Base-by-base conservation (phyloP, 1,140 invertebrate genomes). In the Alviniconcha marisindica region DNA sequence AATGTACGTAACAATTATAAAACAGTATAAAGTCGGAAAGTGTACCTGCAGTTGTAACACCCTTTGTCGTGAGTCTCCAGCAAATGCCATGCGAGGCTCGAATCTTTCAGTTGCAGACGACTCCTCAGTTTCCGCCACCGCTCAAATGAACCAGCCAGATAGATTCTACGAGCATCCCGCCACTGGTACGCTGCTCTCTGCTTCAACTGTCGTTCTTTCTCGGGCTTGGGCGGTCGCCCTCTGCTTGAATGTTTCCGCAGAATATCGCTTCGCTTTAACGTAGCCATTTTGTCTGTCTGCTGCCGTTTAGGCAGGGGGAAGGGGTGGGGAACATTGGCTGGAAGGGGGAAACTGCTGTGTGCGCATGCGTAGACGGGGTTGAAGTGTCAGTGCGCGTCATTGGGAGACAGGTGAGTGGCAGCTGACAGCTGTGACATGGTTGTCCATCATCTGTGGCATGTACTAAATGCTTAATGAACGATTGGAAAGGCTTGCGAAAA, bases 81-180 rank as follows among this genome's bases (percentile, higher is more conserved):
- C 84, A 87, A 87, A 85, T 87, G 86, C 86, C 86, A 87, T 76
- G 86, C 86, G 69, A 87, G 81, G 79, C 84, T 85, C 40, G 82
- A 87, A 79, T 87, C 86, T 85, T 87, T 87, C 38, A 87, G 56
- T 77, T 84, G 81, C 56, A 87, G 73, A 69, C 78, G 33, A 33
- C 81, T 77, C 44, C 82, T 66, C 15, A 87, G 82, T 80, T 83
- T 83, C 79, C 84, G 83, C 86, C 86, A 87, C 31, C 86, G 71
- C 66, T 87, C 86, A 48, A 83, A 87, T 21, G 86, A 87, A 66
- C 71, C 69, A 63, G 84, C 86, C n/a, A 87, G 56, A 82, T 85
- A 85, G 14, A 87, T 80, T 33, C 86, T 79, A 3, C 86, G 78
- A 24, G 84, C 82, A 81, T 87, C 86, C 51, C 84, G 77, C 84